phyloP scores from a whole-genome alignment of 2,797 vertebrate species.

The Steatocranus sp. region DNA sequence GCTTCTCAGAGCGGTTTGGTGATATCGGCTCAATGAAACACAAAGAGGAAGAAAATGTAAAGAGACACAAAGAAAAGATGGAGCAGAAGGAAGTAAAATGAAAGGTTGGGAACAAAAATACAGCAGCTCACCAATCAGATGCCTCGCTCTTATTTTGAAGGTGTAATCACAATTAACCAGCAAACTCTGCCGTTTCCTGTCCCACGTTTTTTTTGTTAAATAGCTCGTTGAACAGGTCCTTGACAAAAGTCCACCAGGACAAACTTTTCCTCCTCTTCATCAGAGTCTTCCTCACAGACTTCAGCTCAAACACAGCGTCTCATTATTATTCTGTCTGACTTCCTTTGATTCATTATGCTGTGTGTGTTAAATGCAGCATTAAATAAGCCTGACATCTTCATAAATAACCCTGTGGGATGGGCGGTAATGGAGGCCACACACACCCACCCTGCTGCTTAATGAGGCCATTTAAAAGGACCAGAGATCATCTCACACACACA shows the following conservation, averaged over 20 bases:
- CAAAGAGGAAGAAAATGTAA: not conserved
- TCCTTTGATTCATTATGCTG: not conserved
- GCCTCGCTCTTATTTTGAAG: not conserved
- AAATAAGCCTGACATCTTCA: not conserved
- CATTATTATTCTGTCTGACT: not conserved
- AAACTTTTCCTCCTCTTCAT: not conserved
- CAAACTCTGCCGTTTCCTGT: not conserved
- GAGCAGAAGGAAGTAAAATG: not conserved
- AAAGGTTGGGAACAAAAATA: not conserved
- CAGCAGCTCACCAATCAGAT: not conserved
- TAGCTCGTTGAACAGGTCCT: not conserved
- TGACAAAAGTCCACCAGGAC: not conserved
- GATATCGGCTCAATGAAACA: not conserved
- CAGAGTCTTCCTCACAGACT: not conserved
- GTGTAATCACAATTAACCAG: not conserved
- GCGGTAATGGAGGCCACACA: not conserved
- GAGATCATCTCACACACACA: accelerated
- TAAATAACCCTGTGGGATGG: not conserved
- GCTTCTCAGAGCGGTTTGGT: not conserved
- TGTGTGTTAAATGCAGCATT: not conserved
- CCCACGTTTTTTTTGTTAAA: not conserved
- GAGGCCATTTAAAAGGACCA: not conserved
- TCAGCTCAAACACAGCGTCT: not conserved
- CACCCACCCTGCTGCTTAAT: not conserved
- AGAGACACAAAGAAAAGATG: not conserved